Base-by-base conservation (phyloP, 2,113 vertebrate genomes). In the Psammodynastes pulverulentus region DNA sequence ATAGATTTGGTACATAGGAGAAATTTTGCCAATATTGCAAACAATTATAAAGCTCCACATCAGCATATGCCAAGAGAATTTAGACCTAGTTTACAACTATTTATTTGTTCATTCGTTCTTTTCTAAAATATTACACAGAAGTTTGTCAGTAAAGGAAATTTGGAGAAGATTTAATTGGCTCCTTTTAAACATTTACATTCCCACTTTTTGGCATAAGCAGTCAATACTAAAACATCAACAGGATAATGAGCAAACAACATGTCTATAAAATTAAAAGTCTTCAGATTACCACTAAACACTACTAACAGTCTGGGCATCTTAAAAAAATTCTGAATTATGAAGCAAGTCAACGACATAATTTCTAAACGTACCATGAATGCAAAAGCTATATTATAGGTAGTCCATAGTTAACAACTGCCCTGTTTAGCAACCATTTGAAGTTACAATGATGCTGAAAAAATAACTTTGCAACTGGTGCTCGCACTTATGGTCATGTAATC, bases 1-100 rank as follows among this genome's bases (percentile, higher is more conserved):
- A 91, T 0, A 0, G 12, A 13, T 58, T 26, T 53, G 1, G 1
- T 39, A 43, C 3, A 86, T 13, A 85, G 26, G 24, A 10, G 19
- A 45, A 29, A 29, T 62, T 48, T 13, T 51, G 23, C 89, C 10
- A 34, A 84, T n/a, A 9, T 48, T 62, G 19, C 12, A 72, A 84
- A 54, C 15, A 67, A 34, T 17, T 3, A 8, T 23, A 89, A 48
- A 89, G 72, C 43, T 49, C 53, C 51, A 79, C 7, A 87, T 46
- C 2, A 0, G 0, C 87, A 93, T 92, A 9, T 87, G 91, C 9
- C 24, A 19, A 7, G 86, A 29, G 58, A 51, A 3, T 51, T 84
- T 67, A 88, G 39, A 46, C 9, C 0, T 0, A 34, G 49, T 88
- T 52, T 84, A 13, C n/a, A 62, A 67, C 29, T n/a, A n/a, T 62